Evolutionary conservation across 2,888 invertebrate genomes (phyloP).

Genomic region (Zootermopsis nevadensis): DNA sequence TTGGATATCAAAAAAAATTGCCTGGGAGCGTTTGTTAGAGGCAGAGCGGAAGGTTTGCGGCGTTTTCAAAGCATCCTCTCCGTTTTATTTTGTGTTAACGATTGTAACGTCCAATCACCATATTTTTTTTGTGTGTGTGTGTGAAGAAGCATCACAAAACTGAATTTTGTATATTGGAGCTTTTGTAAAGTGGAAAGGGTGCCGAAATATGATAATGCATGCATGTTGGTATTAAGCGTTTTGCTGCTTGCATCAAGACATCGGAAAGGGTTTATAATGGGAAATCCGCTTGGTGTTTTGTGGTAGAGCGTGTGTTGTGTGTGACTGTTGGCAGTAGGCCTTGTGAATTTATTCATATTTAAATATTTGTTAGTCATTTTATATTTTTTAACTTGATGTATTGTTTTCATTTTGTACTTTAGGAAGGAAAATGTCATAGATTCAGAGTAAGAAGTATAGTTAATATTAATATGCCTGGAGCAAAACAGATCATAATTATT

Average conservation of each 20-base stretch:
- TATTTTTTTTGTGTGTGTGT: background rate
- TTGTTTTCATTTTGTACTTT: background rate
- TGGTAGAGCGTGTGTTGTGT: background rate
- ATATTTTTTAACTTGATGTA: background rate
- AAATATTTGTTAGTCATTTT: background rate
- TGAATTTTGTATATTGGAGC: background rate
- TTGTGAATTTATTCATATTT: background rate
- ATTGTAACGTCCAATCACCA: slow-evolving; percentile 15
- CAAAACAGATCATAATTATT: too few relatives aligned
- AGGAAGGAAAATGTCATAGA: background rate
- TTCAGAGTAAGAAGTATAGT: too few relatives aligned
- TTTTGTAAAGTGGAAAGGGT: background rate
- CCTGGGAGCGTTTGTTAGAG: background rate
- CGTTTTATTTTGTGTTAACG: background rate
- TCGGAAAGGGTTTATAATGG: slow-evolving; percentile 23
- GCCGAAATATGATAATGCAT: background rate
- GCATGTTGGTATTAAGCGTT: slow-evolving; percentile 26
- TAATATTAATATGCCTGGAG: too few relatives aligned
- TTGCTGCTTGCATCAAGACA: background rate
- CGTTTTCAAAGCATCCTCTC: background rate
- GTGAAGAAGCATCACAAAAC: background rate
- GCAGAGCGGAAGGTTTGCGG: background rate
- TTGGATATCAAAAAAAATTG: background rate
- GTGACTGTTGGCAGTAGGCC: slow-evolving; percentile 15
- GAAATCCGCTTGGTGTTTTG: slow-evolving; percentile 27